Conservation (phyloP, 2,113 vertebrate genomes). For the Plestiodon gilberti region DNA sequence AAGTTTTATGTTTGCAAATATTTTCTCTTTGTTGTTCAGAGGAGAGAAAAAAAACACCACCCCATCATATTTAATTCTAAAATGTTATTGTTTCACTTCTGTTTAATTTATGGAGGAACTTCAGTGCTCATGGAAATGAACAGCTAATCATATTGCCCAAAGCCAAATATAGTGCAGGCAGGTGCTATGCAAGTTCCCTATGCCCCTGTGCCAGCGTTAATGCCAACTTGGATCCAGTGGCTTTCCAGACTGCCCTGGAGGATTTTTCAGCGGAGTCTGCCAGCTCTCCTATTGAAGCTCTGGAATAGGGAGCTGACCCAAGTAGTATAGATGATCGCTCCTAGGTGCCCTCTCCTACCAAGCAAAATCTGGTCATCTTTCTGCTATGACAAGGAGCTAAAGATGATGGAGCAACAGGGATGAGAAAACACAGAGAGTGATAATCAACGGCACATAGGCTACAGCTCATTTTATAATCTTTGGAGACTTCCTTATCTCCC, state of each 20-base stretch:
- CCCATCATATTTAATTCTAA: not conserved
- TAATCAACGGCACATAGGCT: not conserved
- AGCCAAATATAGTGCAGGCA: constrained; percentile 32
- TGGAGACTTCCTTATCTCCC: not conserved
- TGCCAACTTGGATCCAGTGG: not conserved
- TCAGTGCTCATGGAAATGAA: constrained; percentile 39
- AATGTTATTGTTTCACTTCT: not conserved
- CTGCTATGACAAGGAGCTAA: not conserved
- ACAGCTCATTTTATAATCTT: not conserved
- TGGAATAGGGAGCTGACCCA: not conserved
- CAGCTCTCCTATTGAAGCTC: not conserved
- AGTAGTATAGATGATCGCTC: not conserved
- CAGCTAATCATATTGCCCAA: constrained; percentile 36
- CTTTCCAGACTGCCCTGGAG: constrained; percentile 18
- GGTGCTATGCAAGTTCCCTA: constrained; percentile 43
- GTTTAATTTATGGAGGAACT: constrained; percentile 39
- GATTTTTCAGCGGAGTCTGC: not conserved
- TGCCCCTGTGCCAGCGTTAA: constrained; percentile 2
- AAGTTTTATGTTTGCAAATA: constrained; percentile 30
- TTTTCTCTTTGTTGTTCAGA: not conserved
- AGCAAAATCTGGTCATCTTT: not conserved
- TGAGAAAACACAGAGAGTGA: not conserved
- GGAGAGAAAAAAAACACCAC: not conserved
- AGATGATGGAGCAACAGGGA: not conserved
- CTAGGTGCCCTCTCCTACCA: not conserved